phyloP scores from a whole-genome alignment of 2,888 invertebrate genomes.

The Eledona agricola region DNA sequence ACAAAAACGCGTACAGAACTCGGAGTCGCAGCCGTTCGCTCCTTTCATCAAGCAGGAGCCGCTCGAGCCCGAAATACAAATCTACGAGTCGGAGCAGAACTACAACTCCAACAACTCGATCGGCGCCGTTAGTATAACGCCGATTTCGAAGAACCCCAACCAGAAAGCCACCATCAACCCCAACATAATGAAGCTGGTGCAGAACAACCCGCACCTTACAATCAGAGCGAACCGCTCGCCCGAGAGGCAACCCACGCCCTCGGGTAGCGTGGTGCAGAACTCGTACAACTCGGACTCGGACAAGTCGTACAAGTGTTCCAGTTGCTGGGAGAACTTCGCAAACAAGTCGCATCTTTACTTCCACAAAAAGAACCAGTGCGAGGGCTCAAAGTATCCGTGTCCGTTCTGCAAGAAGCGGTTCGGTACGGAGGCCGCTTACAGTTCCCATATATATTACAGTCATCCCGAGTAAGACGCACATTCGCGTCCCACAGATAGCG shows the following conservation, averaged over 20 bases:
- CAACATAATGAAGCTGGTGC: constrained; percentile 59
- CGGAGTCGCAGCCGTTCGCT: constrained; percentile 6
- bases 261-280: constrained; percentile 24
- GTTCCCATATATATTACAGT: constrained; percentile 62
- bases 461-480: constrained; percentile 58
- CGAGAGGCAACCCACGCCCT: constrained; percentile 31
- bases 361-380: constrained; percentile 62
- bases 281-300: constrained; percentile 40
- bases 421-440: constrained; percentile 62
- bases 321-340: constrained; percentile 60
- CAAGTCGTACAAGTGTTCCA: constrained; percentile 59
- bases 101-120: constrained; percentile 37
- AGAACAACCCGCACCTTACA: constrained; percentile 61
- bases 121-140: constrained; percentile 59
- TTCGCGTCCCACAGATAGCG: constrained; percentile 21
- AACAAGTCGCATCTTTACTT: constrained; percentile 62
- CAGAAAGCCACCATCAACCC: constrained; percentile 54
- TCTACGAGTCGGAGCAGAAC: constrained; percentile 54
- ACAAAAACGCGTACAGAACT: constrained; percentile 2
- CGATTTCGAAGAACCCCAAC: constrained; percentile 55
- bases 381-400: constrained; percentile 61
- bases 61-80: constrained; percentile 60
- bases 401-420: constrained; percentile 63
- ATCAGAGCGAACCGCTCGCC: constrained; percentile 49
- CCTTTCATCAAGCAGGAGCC: constrained; percentile 55